Percentiles rank a stretch among this genome's conserved stretches.
Evolutionary conservation across 1,140 invertebrate genomes (phyloP).

Genomic region (Eueides isabella): DNA sequence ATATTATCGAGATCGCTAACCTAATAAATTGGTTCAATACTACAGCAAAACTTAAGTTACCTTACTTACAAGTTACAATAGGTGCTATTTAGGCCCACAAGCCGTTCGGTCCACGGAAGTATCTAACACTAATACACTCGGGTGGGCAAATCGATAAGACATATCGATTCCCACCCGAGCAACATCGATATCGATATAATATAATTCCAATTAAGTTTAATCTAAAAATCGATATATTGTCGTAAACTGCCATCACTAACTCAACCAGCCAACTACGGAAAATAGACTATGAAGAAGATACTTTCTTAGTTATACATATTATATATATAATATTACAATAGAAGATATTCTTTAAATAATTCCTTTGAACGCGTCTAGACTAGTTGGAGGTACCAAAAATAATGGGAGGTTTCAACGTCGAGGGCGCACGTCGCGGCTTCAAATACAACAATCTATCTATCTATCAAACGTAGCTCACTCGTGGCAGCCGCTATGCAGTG

Average conservation of each 20-base stretch:
- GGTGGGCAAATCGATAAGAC: slow-evolving; percentile 5
- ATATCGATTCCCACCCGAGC: slow-evolving; percentile 15
- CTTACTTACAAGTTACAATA: not conserved
- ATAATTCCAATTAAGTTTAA: slow-evolving; percentile 33
- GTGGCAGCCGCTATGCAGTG: slow-evolving; percentile 32
- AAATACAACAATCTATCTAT: slow-evolving; percentile 24
- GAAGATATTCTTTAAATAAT: slow-evolving; percentile 44
- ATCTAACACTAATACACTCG: slow-evolving; percentile 56
- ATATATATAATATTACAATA: not conserved
- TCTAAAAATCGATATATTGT: slow-evolving; percentile 61
- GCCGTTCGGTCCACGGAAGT: slow-evolving; percentile 63
- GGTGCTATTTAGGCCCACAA: slow-evolving; percentile 63
- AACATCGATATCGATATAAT: slow-evolving; percentile 26
- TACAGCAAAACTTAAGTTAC: slow-evolving; percentile 42
- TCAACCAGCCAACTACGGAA: slow-evolving; percentile 73
- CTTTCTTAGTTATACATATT: slow-evolving; percentile 18
- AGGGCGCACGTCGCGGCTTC: no score
- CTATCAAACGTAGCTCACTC: slow-evolving; percentile 67
- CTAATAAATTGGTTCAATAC: slow-evolving; percentile 42
- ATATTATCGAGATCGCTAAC: slow-evolving; percentile 4
- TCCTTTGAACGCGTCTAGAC: slow-evolving; percentile 46
- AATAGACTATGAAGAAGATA: slow-evolving; percentile 55
- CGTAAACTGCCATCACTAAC: slow-evolving; percentile 59
- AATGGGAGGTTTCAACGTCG: not conserved
- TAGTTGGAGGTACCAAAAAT: slow-evolving; percentile 6